Conservation (phyloP, 1,140 invertebrate genomes). For the Drosophila malerkotliana region DNA sequence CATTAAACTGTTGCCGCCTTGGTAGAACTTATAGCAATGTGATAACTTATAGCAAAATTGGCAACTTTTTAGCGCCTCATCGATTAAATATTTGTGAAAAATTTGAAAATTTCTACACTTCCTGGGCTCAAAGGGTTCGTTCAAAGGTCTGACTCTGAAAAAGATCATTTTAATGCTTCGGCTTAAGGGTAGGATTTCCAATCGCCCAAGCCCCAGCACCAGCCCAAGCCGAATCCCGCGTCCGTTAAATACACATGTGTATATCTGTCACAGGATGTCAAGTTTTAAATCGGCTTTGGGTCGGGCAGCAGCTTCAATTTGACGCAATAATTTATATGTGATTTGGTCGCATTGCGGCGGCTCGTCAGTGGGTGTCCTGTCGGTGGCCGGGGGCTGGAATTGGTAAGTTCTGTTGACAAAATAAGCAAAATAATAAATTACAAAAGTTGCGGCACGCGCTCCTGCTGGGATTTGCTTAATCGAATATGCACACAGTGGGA, state of each 20-base stretch:
- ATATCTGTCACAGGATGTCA: constrained; percentile 26
- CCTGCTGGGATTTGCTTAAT: constrained; percentile 65
- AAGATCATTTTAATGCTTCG: constrained; percentile 45
- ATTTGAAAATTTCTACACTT: background rate
- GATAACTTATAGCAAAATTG: too few species aligned
- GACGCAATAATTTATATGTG: constrained; percentile 68
- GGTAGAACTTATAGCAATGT: constrained; percentile 23
- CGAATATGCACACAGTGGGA: constrained; percentile 64
- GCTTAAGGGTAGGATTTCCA: constrained; percentile 36
- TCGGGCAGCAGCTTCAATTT: constrained; percentile 56
- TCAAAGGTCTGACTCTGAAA: constrained; percentile 18
- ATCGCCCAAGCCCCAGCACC: constrained; percentile 7
- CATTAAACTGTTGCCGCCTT: constrained; percentile 57
- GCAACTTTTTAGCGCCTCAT: background rate
- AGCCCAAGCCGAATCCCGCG: constrained; percentile 10
- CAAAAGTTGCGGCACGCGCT: constrained; percentile 55
- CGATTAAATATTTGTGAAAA: background rate
- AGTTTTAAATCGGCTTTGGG: constrained; percentile 65
- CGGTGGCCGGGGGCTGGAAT: constrained; percentile 27
- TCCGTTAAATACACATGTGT: constrained; percentile 51
- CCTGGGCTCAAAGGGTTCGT: background rate
- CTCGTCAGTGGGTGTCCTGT: constrained; percentile 23
- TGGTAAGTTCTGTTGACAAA: constrained; percentile 73
- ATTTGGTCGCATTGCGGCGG: constrained; percentile 55
- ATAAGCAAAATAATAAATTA: constrained; percentile 78